phyloP scores from a whole-genome alignment of 1,140 invertebrate genomes.

The Habropoda laboriosa region DNA sequence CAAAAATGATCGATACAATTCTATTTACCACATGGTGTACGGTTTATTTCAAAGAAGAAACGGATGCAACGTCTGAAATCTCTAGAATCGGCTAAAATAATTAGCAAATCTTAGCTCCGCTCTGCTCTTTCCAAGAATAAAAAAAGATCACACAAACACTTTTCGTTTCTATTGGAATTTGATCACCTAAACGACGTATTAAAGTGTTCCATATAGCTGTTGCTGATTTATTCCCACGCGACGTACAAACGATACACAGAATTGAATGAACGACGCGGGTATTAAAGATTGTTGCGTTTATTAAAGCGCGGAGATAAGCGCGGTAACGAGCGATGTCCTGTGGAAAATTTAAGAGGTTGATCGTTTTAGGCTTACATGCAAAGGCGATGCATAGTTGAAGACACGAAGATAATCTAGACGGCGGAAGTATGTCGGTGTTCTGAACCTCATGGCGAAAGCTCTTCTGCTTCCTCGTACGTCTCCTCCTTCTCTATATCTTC shows the following conservation, averaged over 20 bases:
- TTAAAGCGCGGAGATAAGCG: not conserved
- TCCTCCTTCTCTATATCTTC: conserved; percentile 42
- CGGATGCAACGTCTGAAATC: no score
- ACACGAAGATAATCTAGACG: conserved; percentile 58
- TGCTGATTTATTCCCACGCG: not conserved
- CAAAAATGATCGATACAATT: no score
- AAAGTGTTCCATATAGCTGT: not conserved
- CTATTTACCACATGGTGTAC: no score
- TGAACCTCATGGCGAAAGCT: conserved; percentile 19
- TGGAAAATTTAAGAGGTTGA: conserved; percentile 50
- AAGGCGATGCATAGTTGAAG: conserved; percentile 50
- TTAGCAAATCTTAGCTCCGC: no score
- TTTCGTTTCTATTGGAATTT: no score
- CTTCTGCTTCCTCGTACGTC: conserved; percentile 33
- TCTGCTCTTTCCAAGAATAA: no score
- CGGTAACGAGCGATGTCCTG: conserved; percentile 38
- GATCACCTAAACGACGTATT: not conserved
- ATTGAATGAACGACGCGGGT: not conserved
- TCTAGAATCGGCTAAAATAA: no score
- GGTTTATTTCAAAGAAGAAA: no score
- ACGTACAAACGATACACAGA: not conserved
- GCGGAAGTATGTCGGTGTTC: conserved; percentile 45
- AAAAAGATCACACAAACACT: no score
- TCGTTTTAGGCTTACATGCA: conserved; percentile 56
- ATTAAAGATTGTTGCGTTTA: conserved; percentile 21